Conservation (phyloP, 2,888 invertebrate species). For the Amphiduros pacificus region DNA sequence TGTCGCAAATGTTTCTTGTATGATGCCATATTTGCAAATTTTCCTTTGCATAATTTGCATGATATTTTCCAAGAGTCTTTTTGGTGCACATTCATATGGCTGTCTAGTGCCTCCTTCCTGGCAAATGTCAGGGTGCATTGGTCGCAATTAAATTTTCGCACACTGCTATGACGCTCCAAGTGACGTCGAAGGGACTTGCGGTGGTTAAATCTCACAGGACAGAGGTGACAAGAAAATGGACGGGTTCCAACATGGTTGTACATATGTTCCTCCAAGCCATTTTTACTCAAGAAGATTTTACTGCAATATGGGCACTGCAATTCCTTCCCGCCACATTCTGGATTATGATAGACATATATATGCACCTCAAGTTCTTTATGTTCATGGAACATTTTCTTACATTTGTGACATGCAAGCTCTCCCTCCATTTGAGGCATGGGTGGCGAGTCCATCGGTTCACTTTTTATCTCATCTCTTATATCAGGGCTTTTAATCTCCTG, state of each 20-base stretch:
- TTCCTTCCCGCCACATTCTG: conserved; percentile 4
- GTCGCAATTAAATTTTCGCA: conserved; percentile 6
- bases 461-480: too few species aligned
- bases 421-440: conserved; percentile 2
- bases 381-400: conserved; percentile 13
- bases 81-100: conserved; percentile 9
- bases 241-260: conserved; percentile 16
- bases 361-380: conserved; percentile 13
- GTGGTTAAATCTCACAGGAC: conserved; percentile 16
- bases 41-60: background rate
- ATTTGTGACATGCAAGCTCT: conserved; percentile 9
- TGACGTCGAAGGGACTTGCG: conserved; percentile 18
- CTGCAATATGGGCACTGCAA: conserved; percentile 13
- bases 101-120: conserved; percentile 13
- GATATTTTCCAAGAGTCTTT: background rate
- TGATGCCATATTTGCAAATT: background rate
- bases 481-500: too few species aligned
- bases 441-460: too few species aligned
- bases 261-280: conserved; percentile 16
- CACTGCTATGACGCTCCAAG: conserved; percentile 13
- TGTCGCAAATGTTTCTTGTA: background rate
- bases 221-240: conserved; percentile 15
- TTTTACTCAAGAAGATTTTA: conserved; percentile 12
- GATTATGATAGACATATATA: conserved; percentile 13
- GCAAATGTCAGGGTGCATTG: conserved; percentile 13